These are phyloP conservation scores for Patiria miniata DNA, from an alignment of 35 echinoderm and acorn worm genomes.

Conservation along the genomic window DNA sequence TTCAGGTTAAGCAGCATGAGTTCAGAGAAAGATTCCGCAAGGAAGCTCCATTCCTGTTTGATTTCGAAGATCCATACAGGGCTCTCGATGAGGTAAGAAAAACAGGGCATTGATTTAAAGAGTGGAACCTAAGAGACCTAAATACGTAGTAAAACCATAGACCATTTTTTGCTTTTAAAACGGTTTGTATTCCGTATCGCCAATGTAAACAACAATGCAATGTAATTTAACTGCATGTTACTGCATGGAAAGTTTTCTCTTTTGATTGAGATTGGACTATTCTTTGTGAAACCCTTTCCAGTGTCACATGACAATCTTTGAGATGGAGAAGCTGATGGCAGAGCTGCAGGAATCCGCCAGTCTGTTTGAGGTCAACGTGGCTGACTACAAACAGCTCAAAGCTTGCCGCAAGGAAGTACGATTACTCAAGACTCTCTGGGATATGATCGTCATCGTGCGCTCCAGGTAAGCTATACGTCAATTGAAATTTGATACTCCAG, in stretches of 20 bases:
- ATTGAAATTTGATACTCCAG: no score
- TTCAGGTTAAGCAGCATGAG: slow-evolving; percentile 93
- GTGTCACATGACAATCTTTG: slow-evolving; percentile 68
- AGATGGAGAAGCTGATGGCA: slow-evolving; percentile 89
- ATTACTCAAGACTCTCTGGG: slow-evolving; percentile 88
- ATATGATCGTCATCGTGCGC: slow-evolving; percentile 83
- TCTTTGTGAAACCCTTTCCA: neutral
- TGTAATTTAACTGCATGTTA: no score
- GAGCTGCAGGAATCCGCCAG: slow-evolving; percentile 82
- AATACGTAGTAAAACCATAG: no score
- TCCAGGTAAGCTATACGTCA: slow-evolving; percentile 62
- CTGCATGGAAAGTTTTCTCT: no score
- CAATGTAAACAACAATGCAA: no score
- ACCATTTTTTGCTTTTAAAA: no score
- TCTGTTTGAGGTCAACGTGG: slow-evolving; percentile 96
- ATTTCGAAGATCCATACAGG: slow-evolving; percentile 72
- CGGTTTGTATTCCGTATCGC: no score
- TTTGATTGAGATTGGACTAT: no score
- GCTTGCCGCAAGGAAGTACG: slow-evolving; percentile 83
- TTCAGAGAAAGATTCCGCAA: slow-evolving; percentile 94
- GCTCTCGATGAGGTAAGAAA: slow-evolving; percentile 81
- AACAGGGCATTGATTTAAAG: no score
- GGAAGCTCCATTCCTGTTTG: slow-evolving; percentile 90
- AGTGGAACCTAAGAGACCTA: no score
- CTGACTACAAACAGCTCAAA: slow-evolving; percentile 96